Conservation (phyloP, 2,113 vertebrate species). For the Elephas maximus region DNA sequence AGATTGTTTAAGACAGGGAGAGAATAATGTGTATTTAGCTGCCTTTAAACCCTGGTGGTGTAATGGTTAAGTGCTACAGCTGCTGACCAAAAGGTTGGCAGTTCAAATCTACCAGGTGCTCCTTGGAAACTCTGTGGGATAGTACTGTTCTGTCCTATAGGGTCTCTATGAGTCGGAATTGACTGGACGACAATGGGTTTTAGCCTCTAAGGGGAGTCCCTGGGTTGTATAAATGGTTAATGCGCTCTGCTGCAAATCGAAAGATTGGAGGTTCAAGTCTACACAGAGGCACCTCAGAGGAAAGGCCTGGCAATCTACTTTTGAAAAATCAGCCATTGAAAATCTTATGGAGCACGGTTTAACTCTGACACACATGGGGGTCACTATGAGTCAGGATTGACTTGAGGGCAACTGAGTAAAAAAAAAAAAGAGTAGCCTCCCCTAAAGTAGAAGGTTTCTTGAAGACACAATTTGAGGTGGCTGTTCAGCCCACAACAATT, state of each 20-base stretch:
- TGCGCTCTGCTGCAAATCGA: neutral
- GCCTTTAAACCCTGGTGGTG: neutral
- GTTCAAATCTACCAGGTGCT: no score
- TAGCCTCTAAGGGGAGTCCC: no score
- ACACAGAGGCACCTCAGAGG: neutral
- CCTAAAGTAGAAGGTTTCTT: neutral
- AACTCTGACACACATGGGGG: neutral
- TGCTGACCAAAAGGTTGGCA: neutral
- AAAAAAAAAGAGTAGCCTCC: no score
- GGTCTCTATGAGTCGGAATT: no score
- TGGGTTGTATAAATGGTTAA: no score
- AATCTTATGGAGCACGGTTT: neutral
- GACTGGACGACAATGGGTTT: neutral
- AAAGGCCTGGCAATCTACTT: neutral
- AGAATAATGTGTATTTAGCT: neutral
- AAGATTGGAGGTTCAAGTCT: neutral
- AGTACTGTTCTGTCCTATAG: no score
- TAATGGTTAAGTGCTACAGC: no score
- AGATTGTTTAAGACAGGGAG: neutral
- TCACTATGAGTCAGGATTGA: no score
- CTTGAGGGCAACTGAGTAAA: neutral
- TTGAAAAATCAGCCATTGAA: neutral
- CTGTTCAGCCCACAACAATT: neutral
- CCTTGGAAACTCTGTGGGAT: no score
- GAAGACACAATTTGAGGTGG: neutral